Evolutionary conservation across 2,888 invertebrate species (phyloP), one percentile per base, ranked within the genome.

Genomic region (Campopleginae sp.): DNA sequence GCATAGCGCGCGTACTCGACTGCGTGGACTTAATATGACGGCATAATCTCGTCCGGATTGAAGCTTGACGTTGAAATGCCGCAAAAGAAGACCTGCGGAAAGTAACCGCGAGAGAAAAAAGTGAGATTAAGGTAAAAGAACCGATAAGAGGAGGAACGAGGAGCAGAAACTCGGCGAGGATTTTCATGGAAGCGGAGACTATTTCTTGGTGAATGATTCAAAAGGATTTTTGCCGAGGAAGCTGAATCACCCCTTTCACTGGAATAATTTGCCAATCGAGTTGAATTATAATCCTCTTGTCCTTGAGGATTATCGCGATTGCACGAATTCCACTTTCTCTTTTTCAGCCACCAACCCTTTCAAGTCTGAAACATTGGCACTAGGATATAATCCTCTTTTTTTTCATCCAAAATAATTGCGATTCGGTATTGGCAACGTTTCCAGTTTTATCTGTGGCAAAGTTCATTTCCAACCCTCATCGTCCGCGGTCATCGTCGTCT

Each of bases 131-230:
- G 54, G 38, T n/a, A 31, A 61, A 19, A 42, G 23, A 61, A 82
- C 54, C 71, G 46, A 48, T 48, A 65, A 75, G 33, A 33, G 12
- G 79, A 75, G 46, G 48, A 65, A 70, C 42, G 46, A n/a, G 72
- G 23, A 38, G 46, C 85, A 87, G 84, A 87, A 87, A 33, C 51
- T 87, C 86, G 80, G 88, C 88, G 83, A 85, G 88, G 88, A 80
- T 88, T 88, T 86, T 84, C 87, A 88, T 88, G 75, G 51, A 70
- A 74, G 68, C 23, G 33, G 72, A 46, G 12, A 42, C 51, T 38
- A 19, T 46, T 54, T 42, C 77, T 54, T 51, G 23, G 42, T 54
- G 17, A 54, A 68, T 54, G 51, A 79, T 76, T 82, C 76, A 54
- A 68, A 61, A 51, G 31, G 70, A 78, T 80, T 82, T 80, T 82